Evolutionary conservation across 2,888 invertebrate genomes (phyloP).

Genomic region (Cryptophagus acutangulus): DNA sequence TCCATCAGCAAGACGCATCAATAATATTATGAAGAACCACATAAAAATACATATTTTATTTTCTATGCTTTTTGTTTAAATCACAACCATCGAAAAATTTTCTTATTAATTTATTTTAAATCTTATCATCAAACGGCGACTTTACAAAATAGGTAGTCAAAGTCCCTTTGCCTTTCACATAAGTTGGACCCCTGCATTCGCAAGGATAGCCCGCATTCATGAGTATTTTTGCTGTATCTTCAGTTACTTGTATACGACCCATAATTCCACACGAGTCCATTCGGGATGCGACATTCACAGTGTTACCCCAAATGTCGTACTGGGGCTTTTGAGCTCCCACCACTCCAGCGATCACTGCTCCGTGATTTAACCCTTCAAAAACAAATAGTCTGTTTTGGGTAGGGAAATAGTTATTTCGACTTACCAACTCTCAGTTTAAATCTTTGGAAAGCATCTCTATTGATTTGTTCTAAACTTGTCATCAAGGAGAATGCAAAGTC

Average conservation of each 20-base stretch:
- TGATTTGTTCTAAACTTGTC: constrained; percentile 89
- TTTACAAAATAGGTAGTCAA: constrained; percentile 88
- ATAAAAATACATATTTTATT: no score
- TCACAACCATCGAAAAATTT: constrained; percentile 5
- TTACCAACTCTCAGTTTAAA: constrained; percentile 90
- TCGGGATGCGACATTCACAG: constrained; percentile 93
- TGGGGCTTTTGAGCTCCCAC: constrained; percentile 97
- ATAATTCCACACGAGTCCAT: constrained; percentile 96
- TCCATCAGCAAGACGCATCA: no score
- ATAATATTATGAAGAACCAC: no score
- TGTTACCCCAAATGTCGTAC: constrained; percentile 99
- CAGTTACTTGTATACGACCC: constrained; percentile 81
- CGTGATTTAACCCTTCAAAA: constrained; percentile 72
- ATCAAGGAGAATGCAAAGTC: constrained; percentile 92
- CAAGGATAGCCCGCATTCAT: constrained; percentile 81
- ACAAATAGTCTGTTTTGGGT: not conserved
- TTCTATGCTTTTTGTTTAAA: no score
- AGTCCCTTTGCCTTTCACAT: constrained; percentile 92
- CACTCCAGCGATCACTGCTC: constrained; percentile 92
- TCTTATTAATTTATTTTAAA: not conserved
- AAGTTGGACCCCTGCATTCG: constrained; percentile 87
- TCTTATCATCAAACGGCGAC: constrained; percentile 66
- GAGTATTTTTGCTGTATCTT: constrained; percentile 76
- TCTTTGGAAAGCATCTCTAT: constrained; percentile 93
- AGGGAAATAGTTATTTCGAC: constrained; percentile 28